Conservation (phyloP, 2,888 invertebrate species). For the Autographa pulchrina region DNA sequence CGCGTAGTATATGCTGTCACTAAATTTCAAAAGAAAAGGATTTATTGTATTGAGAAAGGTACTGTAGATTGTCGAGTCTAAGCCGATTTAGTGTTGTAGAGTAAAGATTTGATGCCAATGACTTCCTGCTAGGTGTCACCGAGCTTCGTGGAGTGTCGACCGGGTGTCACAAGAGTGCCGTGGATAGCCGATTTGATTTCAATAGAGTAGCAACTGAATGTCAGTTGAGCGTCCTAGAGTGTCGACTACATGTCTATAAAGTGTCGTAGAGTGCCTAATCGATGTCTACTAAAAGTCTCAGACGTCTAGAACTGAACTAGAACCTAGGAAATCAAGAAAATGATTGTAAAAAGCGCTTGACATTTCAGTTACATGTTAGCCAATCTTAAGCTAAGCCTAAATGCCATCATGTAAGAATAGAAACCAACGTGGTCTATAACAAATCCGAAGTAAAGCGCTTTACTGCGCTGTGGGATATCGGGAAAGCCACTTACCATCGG, state of each 20-base stretch:
- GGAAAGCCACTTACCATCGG: conserved; percentile 56
- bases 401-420: conserved; percentile 10
- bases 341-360: not conserved
- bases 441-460: conserved; percentile 54
- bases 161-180: too few species aligned
- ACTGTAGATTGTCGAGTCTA: too few species aligned
- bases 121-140: too few species aligned
- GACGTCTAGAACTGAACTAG: not conserved
- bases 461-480: conserved; percentile 45
- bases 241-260: not conserved
- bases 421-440: conserved; percentile 33
- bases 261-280: not conserved
- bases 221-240: not conserved
- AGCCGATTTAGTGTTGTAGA: too few species aligned
- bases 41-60: too few species aligned
- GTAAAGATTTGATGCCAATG: too few species aligned
- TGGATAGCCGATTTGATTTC: not conserved
- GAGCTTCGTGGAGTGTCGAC: too few species aligned
- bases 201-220: not conserved
- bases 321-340: not conserved
- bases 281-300: too few species aligned
- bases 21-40: too few species aligned
- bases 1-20: too few species aligned
- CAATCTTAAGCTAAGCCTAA: conserved; percentile 7
- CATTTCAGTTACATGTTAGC: not conserved